Base-by-base conservation (phyloP, 2,888 invertebrate genomes). In the Nemotelus pantherinus region DNA sequence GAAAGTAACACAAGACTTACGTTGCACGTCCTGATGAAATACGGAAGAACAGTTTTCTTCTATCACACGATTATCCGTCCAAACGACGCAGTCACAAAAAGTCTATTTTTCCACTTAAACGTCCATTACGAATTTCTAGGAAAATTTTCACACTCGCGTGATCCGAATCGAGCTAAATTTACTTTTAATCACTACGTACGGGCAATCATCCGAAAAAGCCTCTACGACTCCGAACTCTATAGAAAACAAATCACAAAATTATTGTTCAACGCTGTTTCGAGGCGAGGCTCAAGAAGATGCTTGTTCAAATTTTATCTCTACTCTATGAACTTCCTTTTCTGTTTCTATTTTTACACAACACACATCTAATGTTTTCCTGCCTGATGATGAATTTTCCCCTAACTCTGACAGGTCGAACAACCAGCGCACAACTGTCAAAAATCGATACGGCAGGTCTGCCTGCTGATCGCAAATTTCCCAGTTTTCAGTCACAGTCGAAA, bases 391-490 rank as follows among this genome's bases (percentile, higher is more conserved):
- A 9, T 7, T 7, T 53, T 53, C 10, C 6, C 6, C 10, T 53
- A 53, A 53, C 10, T 53, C 10, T 7, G 10, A 7, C 53, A 7
- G 53, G 7, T 58, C 58, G 7, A 4, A 4, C 63, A 4, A 43
- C 39, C 63, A 43, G 43, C 43, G 63, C 39, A 4, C 7, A 65
- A 44, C 65, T 65, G 65, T 65, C 65, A 65, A 44, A 65, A 65
- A 45, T 65, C 65, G 65, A 65, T 65, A 65, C 9, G 47, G 65
- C 65, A 65, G 65, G 3, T 45, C 9, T 50, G 9, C 50, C 50
- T 50, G 9, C 25, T 10, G 44, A 65, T 65, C 45, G 4, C 7
- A 45, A 65, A 65, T 65, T 65, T 65, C 65, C 65, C 44, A 43
- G 63, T 63, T n/a, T 58, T 25, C 25, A 25, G 25, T 25, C 25